phyloP scores from a whole-genome alignment of 2,113 vertebrate genomes.

The Mustelus asterias region DNA sequence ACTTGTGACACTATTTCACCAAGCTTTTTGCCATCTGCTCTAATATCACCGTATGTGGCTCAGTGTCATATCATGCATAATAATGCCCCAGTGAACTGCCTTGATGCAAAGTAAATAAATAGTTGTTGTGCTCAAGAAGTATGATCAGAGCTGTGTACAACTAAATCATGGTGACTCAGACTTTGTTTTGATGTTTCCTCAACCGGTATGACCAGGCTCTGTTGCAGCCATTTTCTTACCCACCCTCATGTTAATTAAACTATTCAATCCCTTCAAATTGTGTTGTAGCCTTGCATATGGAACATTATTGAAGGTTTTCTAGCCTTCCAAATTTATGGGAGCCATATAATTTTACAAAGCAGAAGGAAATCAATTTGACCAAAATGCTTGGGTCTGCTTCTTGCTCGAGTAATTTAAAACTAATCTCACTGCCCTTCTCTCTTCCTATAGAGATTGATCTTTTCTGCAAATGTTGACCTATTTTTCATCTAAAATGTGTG shows the following conservation, averaged over 20 bases:
- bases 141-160: background rate
- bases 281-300: background rate
- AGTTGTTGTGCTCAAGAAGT: background rate
- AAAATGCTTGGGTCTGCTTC: background rate
- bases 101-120: background rate
- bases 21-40: background rate
- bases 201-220: no score
- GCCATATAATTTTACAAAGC: background rate
- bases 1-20: background rate
- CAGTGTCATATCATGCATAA: background rate
- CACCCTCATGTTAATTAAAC: background rate
- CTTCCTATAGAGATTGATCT: background rate
- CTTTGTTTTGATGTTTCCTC: background rate
- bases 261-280: background rate
- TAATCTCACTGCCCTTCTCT: background rate
- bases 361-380: background rate
- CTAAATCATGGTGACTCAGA: background rate
- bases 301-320: background rate
- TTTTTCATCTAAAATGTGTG: background rate
- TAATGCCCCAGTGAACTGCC: background rate
- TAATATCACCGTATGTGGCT: background rate
- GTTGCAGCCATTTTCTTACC: background rate
- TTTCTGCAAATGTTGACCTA: background rate
- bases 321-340: background rate
- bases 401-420: background rate